Percentiles rank a stretch among this genome's conserved stretches.
Conservation (phyloP, 1,140 invertebrate genomes). For the Brachystomella parvula region DNA sequence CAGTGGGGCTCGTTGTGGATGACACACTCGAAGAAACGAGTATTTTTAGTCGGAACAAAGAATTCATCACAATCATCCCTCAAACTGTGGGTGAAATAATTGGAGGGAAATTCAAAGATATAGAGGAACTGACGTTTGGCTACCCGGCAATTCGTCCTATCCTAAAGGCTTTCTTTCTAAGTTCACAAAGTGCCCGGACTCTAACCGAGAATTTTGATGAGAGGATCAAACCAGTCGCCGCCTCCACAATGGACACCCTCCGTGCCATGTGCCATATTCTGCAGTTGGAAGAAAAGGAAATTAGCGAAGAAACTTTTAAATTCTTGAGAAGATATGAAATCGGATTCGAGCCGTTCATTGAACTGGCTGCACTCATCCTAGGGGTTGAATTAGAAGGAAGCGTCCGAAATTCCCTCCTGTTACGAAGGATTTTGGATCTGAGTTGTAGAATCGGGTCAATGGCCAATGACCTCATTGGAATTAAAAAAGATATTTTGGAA, state of each 20-base stretch:
- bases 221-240: not conserved
- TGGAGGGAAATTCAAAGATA: not conserved
- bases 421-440: not conserved
- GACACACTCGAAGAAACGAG: not conserved
- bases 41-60: not conserved
- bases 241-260: not conserved
- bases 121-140: not conserved
- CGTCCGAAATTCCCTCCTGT: not conserved
- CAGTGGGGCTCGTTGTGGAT: not conserved
- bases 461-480: constrained; percentile 1
- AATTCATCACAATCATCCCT: not conserved
- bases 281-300: not conserved
- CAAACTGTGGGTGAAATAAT: not conserved
- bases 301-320: not conserved
- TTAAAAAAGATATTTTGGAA: not conserved
- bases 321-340: not conserved
- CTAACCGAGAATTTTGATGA: not conserved
- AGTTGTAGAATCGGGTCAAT: not conserved
- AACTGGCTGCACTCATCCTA: not conserved
- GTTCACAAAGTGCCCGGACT: not conserved
- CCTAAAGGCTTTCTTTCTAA: not conserved
- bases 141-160: not conserved
- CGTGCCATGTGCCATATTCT: not conserved
- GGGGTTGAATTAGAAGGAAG: not conserved
- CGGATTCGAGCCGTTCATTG: not conserved